phyloP scores from a whole-genome alignment of 1,140 invertebrate species.

The Atta texana region DNA sequence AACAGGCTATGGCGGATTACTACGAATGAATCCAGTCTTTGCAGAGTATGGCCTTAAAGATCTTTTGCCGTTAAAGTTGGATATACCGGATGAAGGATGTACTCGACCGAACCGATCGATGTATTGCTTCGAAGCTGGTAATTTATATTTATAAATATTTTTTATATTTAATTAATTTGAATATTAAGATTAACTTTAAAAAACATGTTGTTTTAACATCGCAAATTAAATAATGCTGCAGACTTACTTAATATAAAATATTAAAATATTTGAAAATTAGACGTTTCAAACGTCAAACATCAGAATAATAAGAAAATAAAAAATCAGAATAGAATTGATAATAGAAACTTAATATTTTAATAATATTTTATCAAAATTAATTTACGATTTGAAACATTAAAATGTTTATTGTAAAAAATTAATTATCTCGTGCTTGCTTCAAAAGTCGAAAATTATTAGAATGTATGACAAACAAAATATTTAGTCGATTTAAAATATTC shows the following conservation, averaged over 20 bases:
- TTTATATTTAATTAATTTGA: background rate
- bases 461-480: background rate
- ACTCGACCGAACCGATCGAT: slow-evolving; percentile 94
- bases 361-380: background rate
- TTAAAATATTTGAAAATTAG: background rate
- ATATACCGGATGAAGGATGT: slow-evolving; percentile 97
- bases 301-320: background rate
- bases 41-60: slow-evolving; percentile 95
- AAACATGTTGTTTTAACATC: background rate
- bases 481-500: background rate
- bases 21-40: slow-evolving; percentile 96
- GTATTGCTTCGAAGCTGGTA: slow-evolving; percentile 96
- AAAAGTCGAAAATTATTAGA: background rate
- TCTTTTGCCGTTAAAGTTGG: slow-evolving; percentile 94
- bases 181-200: background rate
- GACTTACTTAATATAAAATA: background rate
- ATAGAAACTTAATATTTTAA: background rate
- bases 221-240: too few species aligned
- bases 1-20: slow-evolving; percentile 91
- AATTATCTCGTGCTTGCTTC: background rate
- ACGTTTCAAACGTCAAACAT: background rate
- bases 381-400: background rate
- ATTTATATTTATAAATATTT: slow-evolving; percentile 63
- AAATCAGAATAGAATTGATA: background rate
- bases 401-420: slow-evolving; percentile 26